Base-by-base conservation (phyloP, 2,888 invertebrate species). In the Caenorhabditis japonica region DNA sequence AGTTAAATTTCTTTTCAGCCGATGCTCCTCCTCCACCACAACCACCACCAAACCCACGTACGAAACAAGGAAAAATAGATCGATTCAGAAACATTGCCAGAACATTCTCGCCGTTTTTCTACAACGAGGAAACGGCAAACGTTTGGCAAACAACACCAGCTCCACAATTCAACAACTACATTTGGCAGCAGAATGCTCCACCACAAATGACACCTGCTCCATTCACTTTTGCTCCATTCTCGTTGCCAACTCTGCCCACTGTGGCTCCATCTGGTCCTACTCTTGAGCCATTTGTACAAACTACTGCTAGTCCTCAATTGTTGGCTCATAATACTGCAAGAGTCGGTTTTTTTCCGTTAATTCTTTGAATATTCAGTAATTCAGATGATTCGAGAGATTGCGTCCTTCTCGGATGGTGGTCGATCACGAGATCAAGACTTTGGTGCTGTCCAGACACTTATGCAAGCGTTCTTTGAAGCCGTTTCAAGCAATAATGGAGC, bases 401-500 rank as follows among this genome's bases (percentile, higher is more conserved):
- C 76, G 7, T 66, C 69, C 2, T 77, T 79, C 39, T 75, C 75
- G 55, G 79, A 79, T 27, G 68, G 68, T 1, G 59, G 68, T 12
- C 51, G 39, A 30, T 60, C 75, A 0, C 30, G 64, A 2, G 71
- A 78, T 33, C 74, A 66, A 17, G 81, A 81, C 43, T 81, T 76
- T 36, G 58, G 75, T 1, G 68, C 80, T 0, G 82, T 82, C 12
- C 80, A 83, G 19, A 77, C 76, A n/a, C 34, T 84, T 49, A 84
- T 84, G 84, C 74, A 80, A 25, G 82, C 82, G 8, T 84, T 84
- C 64, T 80, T 84, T 56, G 77, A 80, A 55, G 70, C 83, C 1
- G 80, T 82, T 56, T 59, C 56, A 52, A 53, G 62, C 46, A 74
- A 61, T 46, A 70, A 64, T 62, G 55, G 61, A 19, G 38, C 23